Base-by-base conservation (phyloP, 92 coral and sea anemone species). In the Siderastrea siderea region DNA sequence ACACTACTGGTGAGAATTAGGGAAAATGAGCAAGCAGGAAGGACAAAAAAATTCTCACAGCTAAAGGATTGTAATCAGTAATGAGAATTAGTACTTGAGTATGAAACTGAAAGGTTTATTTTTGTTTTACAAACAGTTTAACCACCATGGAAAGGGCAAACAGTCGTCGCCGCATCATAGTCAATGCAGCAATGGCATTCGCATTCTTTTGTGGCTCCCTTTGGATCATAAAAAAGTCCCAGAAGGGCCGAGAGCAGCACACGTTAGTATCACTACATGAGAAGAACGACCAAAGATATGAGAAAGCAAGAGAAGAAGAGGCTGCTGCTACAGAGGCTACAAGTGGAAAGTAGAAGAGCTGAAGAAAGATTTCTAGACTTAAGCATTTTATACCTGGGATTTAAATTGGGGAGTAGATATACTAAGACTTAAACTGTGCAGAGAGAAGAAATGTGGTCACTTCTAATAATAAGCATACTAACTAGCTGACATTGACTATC, bases 111-210 rank as follows among this genome's bases (percentile, higher is more conserved):
- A 26, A 26, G 38, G 38, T 26, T 9, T 8, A 14, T 49, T 26
- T 53, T 53, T 2, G 68, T 15, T 38, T 43, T 57, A 2, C 13
- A 38, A 47, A 7, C 68, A 74, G 93, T 52, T 26, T 66, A 54
- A 77, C 80, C 8, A 64, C 82, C 7, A 55, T 90, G 81, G 93
- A 90, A 57, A 75, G 76, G 61, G 93, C 93, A 13, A 88, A 90
- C 57, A 90, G 87, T 78, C 90, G 93, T 19, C 81, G 93, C 43
- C 85, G 93, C 54, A 90, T 90, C 80, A 75, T 82, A 12, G 67
- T 90, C 48, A 90, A 90, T 74, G n/a, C 71, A 60, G 15, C 59
- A 45, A 84, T 90, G 87, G 74, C 82, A 8, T 6, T 82, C 6
- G 17, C 76, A 1, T 86, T 90, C 58, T 86, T 79, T 43, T 57